phyloP scores from a whole-genome alignment of 2,888 invertebrate genomes.

The Boloria euphrosyne region DNA sequence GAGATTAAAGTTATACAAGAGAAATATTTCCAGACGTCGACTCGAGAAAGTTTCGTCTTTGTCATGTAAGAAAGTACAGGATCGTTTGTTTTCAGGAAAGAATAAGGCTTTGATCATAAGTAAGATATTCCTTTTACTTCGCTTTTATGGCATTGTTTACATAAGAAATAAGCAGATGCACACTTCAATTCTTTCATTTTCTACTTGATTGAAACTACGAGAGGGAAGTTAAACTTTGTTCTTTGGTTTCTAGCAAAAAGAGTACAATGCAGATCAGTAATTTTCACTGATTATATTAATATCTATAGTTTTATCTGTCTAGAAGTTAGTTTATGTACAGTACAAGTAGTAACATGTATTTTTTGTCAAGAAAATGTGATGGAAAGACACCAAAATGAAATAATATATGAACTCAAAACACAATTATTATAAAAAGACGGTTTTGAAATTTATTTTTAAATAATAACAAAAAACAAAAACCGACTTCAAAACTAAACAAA shows the following conservation, averaged over 20 bases:
- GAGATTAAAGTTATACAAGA: slow-evolving; percentile 51
- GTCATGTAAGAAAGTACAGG: slow-evolving; percentile 72
- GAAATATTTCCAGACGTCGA: slow-evolving; percentile 69
- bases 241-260: background rate
- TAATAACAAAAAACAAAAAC: too few relatives aligned
- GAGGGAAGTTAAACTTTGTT: background rate
- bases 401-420: too few relatives aligned
- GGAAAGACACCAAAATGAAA: too few relatives aligned
- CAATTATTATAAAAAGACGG: too few relatives aligned
- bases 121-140: slow-evolving; percentile 33
- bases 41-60: slow-evolving; percentile 71
- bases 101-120: slow-evolving; percentile 49
- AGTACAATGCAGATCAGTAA: too few relatives aligned
- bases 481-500: too few relatives aligned
- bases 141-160: slow-evolving; percentile 31
- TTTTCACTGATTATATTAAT: too few relatives aligned
- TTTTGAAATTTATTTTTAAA: too few relatives aligned
- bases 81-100: slow-evolving; percentile 67
- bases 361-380: too few relatives aligned
- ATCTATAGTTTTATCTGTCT: too few relatives aligned
- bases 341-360: too few relatives aligned
- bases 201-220: slow-evolving; percentile 2
- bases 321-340: too few relatives aligned
- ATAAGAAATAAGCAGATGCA: slow-evolving; percentile 20
- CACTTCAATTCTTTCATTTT: slow-evolving; percentile 14